phyloP scores from a whole-genome alignment of 1,140 invertebrate genomes.

The Melipona quadrifasciata region DNA sequence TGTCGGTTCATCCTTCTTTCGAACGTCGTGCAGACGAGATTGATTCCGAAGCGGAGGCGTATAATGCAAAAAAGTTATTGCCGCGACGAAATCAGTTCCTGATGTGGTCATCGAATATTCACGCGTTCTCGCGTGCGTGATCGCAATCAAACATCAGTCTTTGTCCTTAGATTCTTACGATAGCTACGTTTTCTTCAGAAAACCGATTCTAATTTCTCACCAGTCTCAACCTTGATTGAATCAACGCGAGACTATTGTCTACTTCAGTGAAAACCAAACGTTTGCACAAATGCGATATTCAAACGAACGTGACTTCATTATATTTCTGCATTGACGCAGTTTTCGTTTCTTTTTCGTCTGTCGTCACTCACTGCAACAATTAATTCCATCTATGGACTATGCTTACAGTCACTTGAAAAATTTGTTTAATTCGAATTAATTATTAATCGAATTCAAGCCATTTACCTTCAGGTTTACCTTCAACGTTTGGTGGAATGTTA shows the following conservation, averaged over 20 bases:
- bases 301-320: not conserved
- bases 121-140: not conserved
- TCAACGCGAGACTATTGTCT: not conserved
- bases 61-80: not conserved
- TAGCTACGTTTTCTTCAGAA: not conserved
- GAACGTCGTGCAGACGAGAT: not conserved
- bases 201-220: not conserved
- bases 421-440: not conserved
- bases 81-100: not conserved
- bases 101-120: conserved; percentile 1
- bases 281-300: not conserved
- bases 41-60: not conserved
- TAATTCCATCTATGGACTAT: not conserved
- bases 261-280: not conserved
- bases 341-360: not conserved
- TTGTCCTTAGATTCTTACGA: not conserved
- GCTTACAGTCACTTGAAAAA: not conserved
- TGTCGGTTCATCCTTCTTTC: conserved; percentile 16
- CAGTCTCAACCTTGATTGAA: not conserved
- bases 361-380: not conserved
- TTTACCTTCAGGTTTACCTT: not conserved
- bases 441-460: not conserved
- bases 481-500: not conserved
- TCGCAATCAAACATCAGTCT: not conserved
- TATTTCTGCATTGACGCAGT: not conserved